Percentiles rank a stretch among this genome's conserved stretches.
phyloP scores from a whole-genome alignment of 2,888 invertebrate species.

The Apocheima hispidaria region DNA sequence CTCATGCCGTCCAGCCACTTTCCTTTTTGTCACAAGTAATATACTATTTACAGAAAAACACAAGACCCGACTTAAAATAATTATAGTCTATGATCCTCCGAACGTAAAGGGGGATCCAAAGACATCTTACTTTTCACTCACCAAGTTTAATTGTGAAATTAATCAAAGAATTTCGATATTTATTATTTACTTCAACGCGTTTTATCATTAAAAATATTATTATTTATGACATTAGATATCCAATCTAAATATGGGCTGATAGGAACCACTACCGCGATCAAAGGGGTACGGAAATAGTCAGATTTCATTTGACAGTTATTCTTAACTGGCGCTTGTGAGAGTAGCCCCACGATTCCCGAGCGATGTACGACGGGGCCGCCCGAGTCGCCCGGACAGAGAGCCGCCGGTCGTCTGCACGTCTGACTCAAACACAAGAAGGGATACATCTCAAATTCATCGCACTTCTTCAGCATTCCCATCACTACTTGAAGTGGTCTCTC shows the following conservation, averaged over 20 bases:
- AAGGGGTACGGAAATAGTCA: neutral
- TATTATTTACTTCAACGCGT: too few species aligned
- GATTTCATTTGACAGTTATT: neutral
- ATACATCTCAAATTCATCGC: neutral
- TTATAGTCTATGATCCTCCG: too few species aligned
- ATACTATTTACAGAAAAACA: too few species aligned
- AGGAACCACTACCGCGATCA: neutral
- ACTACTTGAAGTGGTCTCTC: constrained; percentile 1
- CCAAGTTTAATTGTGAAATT: too few species aligned
- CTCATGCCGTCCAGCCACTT: too few species aligned
- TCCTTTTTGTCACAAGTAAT: too few species aligned
- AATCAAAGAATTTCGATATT: too few species aligned
- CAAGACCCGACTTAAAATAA: too few species aligned
- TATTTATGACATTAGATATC: neutral
- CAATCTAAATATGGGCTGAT: neutral
- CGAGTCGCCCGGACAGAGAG: neutral
- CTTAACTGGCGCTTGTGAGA: neutral
- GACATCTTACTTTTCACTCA: too few species aligned
- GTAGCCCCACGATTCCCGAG: neutral
- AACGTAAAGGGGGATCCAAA: too few species aligned
- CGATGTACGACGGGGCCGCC: neutral
- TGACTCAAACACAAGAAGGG: neutral
- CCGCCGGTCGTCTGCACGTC: neutral
- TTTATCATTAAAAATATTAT: too few species aligned
- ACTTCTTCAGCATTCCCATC: neutral